phyloP scores from a whole-genome alignment of 2,888 invertebrate genomes.

The Pachliopta kotzebuea region DNA sequence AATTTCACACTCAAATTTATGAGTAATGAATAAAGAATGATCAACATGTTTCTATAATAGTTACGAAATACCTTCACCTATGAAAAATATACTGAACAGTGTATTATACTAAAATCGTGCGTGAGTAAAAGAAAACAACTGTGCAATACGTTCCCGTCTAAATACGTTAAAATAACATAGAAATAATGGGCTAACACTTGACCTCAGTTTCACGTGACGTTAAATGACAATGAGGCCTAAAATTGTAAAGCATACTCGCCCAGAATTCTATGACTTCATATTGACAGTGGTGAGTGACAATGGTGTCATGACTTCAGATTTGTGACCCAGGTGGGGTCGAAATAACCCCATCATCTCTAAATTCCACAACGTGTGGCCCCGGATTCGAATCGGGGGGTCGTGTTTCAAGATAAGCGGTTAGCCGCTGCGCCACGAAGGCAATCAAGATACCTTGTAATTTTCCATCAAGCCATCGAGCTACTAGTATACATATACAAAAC shows the following conservation, averaged over 20 bases:
- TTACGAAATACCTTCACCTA: conserved; percentile 58
- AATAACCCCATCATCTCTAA: too few relatives aligned
- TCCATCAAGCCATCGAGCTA: conserved; percentile 37
- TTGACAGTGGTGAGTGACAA: too few relatives aligned
- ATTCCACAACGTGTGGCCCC: too few relatives aligned
- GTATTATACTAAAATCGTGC: conserved; percentile 61
- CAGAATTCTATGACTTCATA: too few relatives aligned
- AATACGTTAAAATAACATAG: conserved; percentile 33
- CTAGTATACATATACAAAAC: conserved; percentile 44
- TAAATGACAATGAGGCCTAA: too few relatives aligned
- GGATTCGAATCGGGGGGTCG: too few relatives aligned
- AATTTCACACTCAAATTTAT: conserved; percentile 20
- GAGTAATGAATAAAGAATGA: conserved; percentile 9
- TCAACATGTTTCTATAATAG: conserved; percentile 17
- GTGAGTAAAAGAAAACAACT: conserved; percentile 49
- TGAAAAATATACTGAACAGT: conserved; percentile 42
- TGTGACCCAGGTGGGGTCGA: too few relatives aligned
- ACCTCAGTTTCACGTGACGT: too few relatives aligned
- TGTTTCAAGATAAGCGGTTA: too few relatives aligned
- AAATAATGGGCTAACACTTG: conserved; percentile 1
- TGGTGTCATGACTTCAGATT: too few relatives aligned
- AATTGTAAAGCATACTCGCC: too few relatives aligned
- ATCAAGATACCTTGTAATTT: conserved; percentile 31
- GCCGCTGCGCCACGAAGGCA: too few relatives aligned
- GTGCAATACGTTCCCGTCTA: conserved; percentile 60